Percentiles rank a stretch among this genome's conserved stretches.
These are phyloP conservation scores for Tuta absoluta DNA, from an alignment of 2,888 invertebrate species.

Conservation along the genomic window DNA sequence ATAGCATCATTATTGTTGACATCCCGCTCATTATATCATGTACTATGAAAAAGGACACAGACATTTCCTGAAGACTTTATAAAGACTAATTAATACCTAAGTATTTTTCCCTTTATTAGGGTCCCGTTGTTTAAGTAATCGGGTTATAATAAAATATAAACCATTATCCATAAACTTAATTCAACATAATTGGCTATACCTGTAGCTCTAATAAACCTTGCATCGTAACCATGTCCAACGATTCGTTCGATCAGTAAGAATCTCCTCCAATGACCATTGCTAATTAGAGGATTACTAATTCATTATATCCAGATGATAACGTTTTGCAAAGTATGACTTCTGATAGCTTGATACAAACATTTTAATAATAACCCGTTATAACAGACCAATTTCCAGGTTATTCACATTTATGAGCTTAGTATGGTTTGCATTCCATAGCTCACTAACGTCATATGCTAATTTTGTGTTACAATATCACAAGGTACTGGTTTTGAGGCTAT, in stretches of 20 bases:
- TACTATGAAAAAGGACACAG: too few relatives aligned
- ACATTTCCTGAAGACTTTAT: too few relatives aligned
- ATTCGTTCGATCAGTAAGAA: not conserved
- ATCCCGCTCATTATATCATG: too few relatives aligned
- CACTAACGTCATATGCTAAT: conserved; percentile 8
- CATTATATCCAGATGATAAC: not conserved
- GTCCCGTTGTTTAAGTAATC: too few relatives aligned
- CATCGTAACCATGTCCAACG: not conserved
- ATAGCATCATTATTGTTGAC: too few relatives aligned
- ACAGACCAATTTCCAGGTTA: not conserved
- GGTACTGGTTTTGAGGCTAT: conserved; percentile 51
- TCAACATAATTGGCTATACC: not conserved
- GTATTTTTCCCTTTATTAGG: too few relatives aligned
- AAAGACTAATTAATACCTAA: too few relatives aligned
- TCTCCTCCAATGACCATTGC: not conserved
- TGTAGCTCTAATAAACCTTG: not conserved
- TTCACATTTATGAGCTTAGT: not conserved
- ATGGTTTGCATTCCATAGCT: not conserved
- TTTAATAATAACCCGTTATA: conserved; percentile 1
- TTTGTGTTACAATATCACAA: conserved; percentile 38
- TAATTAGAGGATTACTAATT: conserved; percentile 3
- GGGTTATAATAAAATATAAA: too few relatives aligned
- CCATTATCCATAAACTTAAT: too few relatives aligned
- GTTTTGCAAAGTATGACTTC: not conserved
- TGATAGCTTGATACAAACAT: not conserved